These are phyloP conservation scores for Dascillus cervinus DNA, from an alignment of 2,888 invertebrate species.

Conservation along the genomic window DNA sequence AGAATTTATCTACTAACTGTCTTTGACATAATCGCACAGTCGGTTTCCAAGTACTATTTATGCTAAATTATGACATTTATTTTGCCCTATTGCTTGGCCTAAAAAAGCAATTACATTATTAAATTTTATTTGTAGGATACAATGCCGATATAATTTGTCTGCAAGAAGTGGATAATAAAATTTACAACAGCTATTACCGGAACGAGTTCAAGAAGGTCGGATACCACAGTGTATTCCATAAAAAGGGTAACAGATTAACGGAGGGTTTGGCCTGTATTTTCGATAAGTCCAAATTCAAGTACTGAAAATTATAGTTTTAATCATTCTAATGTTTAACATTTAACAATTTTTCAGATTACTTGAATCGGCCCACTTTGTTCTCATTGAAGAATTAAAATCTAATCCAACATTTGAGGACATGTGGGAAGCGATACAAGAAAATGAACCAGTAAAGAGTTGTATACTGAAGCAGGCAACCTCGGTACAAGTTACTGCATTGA, in stretches of 20 bases:
- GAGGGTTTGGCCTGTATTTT: constrained; percentile 83
- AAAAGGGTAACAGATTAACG: constrained; percentile 63
- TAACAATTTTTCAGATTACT: constrained; percentile 38
- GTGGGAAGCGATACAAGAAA: constrained; percentile 51
- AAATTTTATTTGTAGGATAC: constrained; percentile 55
- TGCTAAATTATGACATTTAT: too few relatives aligned
- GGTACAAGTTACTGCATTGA: constrained; percentile 51
- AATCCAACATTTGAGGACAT: constrained; percentile 47
- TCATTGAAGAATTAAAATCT: constrained; percentile 50
- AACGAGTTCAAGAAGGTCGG: constrained; percentile 51
- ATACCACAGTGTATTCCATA: constrained; percentile 55
- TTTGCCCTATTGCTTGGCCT: too few relatives aligned
- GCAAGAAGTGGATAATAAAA: constrained; percentile 84
- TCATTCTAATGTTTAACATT: constrained; percentile 1
- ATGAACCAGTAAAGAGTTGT: constrained; percentile 47
- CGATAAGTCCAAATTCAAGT: constrained; percentile 61
- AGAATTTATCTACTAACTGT: too few relatives aligned
- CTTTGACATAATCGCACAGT: too few relatives aligned
- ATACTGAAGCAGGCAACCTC: constrained; percentile 58
- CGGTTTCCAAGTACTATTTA: too few relatives aligned
- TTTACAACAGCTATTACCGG: constrained; percentile 61
- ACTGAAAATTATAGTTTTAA: too few relatives aligned
- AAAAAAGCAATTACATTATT: background rate
- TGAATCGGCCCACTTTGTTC: constrained; percentile 44
- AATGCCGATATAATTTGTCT: constrained; percentile 85